Evolutionary conservation across 37 sponge, comb jelly and placozoan genomes (phyloP).

Genomic region (Diacarnus erythraeanus): DNA sequence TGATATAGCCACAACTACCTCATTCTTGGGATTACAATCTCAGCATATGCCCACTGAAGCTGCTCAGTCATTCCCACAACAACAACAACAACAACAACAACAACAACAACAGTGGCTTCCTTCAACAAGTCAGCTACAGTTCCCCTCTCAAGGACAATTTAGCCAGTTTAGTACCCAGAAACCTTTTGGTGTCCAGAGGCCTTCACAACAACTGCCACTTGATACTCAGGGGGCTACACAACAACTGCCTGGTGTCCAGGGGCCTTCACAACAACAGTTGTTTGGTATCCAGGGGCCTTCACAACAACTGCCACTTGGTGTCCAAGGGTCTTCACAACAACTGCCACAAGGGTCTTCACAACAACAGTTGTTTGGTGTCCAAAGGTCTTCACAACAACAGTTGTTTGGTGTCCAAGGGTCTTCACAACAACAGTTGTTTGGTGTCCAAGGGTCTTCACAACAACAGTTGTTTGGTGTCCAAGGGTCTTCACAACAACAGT

Average conservation of each 20-base stretch:
- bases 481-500: not conserved
- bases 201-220: not conserved
- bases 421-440: not conserved
- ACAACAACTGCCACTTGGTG: not conserved
- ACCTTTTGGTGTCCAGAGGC: not conserved
- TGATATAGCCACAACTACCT: not conserved
- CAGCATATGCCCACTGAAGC: not conserved
- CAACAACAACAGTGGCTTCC: too few relatives aligned
- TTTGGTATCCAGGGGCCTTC: not conserved
- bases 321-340: not conserved
- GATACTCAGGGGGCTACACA: not conserved
- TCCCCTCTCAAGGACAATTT: too few relatives aligned
- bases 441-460: not conserved
- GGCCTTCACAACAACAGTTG: not conserved
- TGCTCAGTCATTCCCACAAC: too few relatives aligned
- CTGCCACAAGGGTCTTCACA: not conserved
- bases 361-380: not conserved
- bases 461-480: not conserved
- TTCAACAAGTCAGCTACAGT: too few relatives aligned
- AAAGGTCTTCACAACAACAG: not conserved
- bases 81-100: too few relatives aligned
- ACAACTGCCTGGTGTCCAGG: not conserved
- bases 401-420: not conserved
- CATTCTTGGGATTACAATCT: not conserved
- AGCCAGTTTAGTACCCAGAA: too few relatives aligned